Evolutionary conservation across 1,140 invertebrate genomes (phyloP).

Genomic region (Brachionus rubens): DNA sequence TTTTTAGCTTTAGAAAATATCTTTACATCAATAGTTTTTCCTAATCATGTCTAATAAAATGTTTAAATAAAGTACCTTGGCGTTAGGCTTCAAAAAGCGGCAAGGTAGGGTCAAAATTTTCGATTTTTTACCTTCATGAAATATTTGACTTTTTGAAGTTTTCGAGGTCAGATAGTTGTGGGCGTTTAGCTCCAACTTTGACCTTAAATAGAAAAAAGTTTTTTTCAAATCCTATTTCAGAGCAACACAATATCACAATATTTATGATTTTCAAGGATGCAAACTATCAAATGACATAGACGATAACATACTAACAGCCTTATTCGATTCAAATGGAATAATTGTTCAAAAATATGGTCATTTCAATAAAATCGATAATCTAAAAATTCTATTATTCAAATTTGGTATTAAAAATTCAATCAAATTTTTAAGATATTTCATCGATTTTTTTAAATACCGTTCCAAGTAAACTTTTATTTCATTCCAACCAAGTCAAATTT

Average conservation of each 20-base stretch:
- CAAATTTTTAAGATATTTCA: not conserved
- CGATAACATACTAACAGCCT: constrained; percentile 15
- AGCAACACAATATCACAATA: not conserved
- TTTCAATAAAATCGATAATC: constrained; percentile 9
- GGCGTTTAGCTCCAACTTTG: too few species aligned
- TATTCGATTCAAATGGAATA: constrained; percentile 26
- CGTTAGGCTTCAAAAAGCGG: too few species aligned
- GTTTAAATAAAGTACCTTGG: too few species aligned
- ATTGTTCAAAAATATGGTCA: constrained; percentile 30
- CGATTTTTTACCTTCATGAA: too few species aligned
- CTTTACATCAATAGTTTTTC: too few species aligned
- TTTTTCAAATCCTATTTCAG: too few species aligned
- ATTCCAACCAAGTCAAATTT: not conserved
- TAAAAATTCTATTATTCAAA: constrained; percentile 13
- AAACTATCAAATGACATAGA: constrained; percentile 30
- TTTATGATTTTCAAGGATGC: not conserved
- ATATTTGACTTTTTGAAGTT: too few species aligned
- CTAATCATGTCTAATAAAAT: too few species aligned
- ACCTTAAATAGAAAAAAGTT: too few species aligned
- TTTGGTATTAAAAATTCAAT: constrained; percentile 14
- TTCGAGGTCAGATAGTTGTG: too few species aligned
- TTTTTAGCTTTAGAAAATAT: too few species aligned
- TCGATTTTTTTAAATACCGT: constrained; percentile 2
- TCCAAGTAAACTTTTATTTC: not conserved
- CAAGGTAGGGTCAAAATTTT: too few species aligned